Evolutionary conservation across 1,140 invertebrate genomes (phyloP).

Genomic region (Drosophila melanica): DNA sequence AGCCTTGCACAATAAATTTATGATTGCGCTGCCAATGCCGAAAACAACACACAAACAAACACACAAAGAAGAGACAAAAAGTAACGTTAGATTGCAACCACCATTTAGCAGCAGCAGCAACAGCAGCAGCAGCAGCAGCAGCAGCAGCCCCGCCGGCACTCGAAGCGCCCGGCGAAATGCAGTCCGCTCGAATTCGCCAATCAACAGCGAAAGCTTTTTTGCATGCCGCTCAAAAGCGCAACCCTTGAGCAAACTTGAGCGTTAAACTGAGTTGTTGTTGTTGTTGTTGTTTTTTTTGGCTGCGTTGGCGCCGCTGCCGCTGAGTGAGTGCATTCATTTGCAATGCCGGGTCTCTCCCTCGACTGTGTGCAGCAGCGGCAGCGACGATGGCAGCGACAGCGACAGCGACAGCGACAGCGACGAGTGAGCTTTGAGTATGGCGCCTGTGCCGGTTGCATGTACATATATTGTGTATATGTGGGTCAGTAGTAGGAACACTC

Average conservation of each 20-base stretch:
- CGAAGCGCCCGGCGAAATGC: conserved; percentile 33
- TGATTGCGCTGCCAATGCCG: conserved; percentile 53
- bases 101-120: conserved; percentile 10
- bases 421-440: conserved; percentile 34
- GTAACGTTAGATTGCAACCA: conserved; percentile 52
- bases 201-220: conserved; percentile 50
- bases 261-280: too few species aligned
- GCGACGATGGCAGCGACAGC: background rate
- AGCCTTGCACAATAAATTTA: conserved; percentile 76
- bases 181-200: conserved; percentile 23
- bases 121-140: conserved; percentile 29
- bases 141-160: conserved; percentile 22
- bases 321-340: conserved; percentile 50
- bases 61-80: conserved; percentile 19
- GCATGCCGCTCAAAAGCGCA: conserved; percentile 42
- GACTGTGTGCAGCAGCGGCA: conserved; percentile 30
- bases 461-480: conserved; percentile 59
- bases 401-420: background rate
- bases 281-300: conserved; percentile 44
- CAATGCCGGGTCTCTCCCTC: conserved; percentile 31
- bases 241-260: conserved; percentile 68
- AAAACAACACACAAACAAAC: conserved; percentile 10
- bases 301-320: conserved; percentile 23
- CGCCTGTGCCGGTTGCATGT: conserved; percentile 42
- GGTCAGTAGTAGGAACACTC: conserved; percentile 77